Evolutionary conservation across 2,113 vertebrate species (phyloP).

Genomic region (Lepus timidus): DNA sequence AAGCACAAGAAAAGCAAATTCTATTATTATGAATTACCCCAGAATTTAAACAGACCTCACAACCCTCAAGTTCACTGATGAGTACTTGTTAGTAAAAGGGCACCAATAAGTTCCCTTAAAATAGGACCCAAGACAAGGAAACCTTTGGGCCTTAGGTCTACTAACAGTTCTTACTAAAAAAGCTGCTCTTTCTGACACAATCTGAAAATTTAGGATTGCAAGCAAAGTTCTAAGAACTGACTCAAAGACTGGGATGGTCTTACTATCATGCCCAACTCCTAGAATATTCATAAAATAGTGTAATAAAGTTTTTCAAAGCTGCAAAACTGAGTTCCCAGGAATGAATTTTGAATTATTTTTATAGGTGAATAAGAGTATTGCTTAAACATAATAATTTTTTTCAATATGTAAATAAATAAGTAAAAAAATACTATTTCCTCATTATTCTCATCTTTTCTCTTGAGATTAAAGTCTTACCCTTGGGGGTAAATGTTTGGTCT

Average conservation of each 20-base stretch:
- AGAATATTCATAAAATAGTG: not conserved
- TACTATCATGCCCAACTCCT: not conserved
- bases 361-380: not conserved
- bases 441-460: not conserved
- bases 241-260: not conserved
- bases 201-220: not conserved
- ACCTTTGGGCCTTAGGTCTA: conserved; percentile 3
- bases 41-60: not conserved
- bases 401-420: not conserved
- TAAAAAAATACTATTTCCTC: conserved; percentile 21
- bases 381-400: not conserved
- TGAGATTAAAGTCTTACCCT: not conserved
- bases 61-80: conserved; percentile 15
- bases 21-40: not conserved
- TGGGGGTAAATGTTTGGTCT: too few relatives aligned
- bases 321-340: not conserved
- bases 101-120: conserved; percentile 39
- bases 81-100: not conserved
- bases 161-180: not conserved
- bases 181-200: not conserved
- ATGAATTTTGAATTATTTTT: not conserved
- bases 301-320: not conserved
- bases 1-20: conserved; percentile 42
- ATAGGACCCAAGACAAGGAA: not conserved
- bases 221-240: conserved; percentile 51